Evolutionary conservation across 2,888 invertebrate species (phyloP).

Genomic region (Cataglyphis livida): DNA sequence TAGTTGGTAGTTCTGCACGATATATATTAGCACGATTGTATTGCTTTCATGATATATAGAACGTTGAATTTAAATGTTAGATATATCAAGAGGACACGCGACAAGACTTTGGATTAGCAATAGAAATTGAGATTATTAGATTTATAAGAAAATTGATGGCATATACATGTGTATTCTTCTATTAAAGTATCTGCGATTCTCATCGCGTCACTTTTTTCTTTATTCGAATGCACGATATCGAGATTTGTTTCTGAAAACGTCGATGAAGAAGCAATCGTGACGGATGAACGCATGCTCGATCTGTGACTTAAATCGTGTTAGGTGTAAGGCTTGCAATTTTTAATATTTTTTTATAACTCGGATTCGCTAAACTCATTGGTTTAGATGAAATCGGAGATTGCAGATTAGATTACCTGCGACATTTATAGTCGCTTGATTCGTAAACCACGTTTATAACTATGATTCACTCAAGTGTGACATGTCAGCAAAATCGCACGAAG

Average conservation of each 20-base stretch:
- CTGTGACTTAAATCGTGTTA: slow-evolving; percentile 10
- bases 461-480: slow-evolving; percentile 67
- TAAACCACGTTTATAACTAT: slow-evolving; percentile 38
- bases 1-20: slow-evolving; percentile 9
- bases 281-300: slow-evolving; percentile 1
- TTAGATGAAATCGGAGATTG: not conserved
- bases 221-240: not conserved
- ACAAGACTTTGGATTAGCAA: not conserved
- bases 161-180: not conserved
- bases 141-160: not conserved
- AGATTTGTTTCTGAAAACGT: slow-evolving; percentile 2
- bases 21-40: slow-evolving; percentile 20
- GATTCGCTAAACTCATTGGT: not conserved
- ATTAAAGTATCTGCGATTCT: not conserved
- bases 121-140: not conserved
- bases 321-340: not conserved
- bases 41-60: slow-evolving; percentile 4
- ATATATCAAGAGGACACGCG: not conserved
- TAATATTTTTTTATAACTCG: not conserved
- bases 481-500: slow-evolving; percentile 37
- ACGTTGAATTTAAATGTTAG: not conserved
- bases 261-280: slow-evolving; percentile 4
- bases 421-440: slow-evolving; percentile 1
- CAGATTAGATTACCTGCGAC: not conserved
- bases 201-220: not conserved